Evolutionary conservation across 2,113 vertebrate species (phyloP).

Genomic region (Baryphthengus martii): DNA sequence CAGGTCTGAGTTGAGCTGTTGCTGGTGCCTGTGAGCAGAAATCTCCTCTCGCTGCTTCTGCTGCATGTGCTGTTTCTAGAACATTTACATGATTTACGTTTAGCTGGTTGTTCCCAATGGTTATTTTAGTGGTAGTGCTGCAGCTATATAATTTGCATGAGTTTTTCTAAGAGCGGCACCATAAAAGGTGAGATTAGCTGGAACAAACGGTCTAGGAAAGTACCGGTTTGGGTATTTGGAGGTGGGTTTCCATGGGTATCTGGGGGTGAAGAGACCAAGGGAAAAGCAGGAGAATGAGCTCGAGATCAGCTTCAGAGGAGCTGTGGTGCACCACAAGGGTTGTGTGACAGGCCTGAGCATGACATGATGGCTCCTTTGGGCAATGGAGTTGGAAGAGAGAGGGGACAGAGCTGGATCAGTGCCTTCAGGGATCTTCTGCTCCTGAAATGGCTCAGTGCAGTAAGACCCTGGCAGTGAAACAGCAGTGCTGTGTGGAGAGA

Average conservation of each 20-base stretch:
- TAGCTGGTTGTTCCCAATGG: not conserved
- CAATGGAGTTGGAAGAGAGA: not conserved
- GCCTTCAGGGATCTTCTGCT: not conserved
- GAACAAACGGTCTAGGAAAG: not conserved
- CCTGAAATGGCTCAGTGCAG: not conserved
- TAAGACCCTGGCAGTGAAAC: not conserved
- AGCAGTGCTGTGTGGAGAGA: not conserved
- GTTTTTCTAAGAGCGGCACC: not conserved
- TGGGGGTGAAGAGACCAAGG: not conserved
- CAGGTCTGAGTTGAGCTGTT: not conserved
- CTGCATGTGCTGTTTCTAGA: not conserved
- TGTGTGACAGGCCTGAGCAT: not conserved
- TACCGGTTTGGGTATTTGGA: not conserved
- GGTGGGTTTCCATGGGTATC: not conserved
- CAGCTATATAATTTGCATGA: slow-evolving; percentile 5
- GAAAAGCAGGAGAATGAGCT: not conserved
- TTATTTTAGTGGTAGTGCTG: slow-evolving; percentile 2
- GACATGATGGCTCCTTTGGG: not conserved
- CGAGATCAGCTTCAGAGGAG: not conserved
- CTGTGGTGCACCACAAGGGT: not conserved
- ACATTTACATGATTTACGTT: slow-evolving; percentile 8
- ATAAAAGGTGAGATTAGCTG: not conserved
- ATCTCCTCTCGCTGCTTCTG: not conserved
- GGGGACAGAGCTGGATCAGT: not conserved
- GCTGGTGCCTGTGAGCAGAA: not conserved